Conservation (phyloP, 2,797 vertebrate species). For the Danio jaintianensis region DNA sequence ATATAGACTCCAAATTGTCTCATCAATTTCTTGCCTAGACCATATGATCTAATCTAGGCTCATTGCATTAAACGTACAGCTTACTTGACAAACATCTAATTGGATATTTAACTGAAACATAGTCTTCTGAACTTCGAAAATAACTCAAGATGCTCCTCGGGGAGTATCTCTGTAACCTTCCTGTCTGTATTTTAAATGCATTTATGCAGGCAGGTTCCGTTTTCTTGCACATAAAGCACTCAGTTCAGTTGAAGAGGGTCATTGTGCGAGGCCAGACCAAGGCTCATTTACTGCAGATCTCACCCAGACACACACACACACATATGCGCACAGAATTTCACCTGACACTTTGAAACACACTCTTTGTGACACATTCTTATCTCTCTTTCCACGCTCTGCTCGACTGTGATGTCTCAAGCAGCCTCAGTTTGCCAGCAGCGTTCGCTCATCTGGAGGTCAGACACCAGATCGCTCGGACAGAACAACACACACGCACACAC, state of each 20-base stretch:
- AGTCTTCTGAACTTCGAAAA: neutral
- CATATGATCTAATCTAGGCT: neutral
- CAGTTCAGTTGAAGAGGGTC: neutral
- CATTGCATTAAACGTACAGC: neutral
- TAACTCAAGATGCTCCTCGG: neutral
- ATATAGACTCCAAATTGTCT: neutral
- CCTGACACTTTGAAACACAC: constrained; percentile 11
- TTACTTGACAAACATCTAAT: neutral
- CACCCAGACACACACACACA: constrained; percentile 26
- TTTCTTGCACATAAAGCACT: constrained; percentile 12
- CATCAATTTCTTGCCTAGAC: neutral
- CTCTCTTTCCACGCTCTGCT: constrained; percentile 5
- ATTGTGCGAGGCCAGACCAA: constrained; percentile 2
- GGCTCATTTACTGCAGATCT: constrained; percentile 41
- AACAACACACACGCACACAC: constrained; percentile 44
- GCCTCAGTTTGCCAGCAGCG: constrained; percentile 29
- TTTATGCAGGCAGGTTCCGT: constrained; percentile 37
- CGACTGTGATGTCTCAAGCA: constrained; percentile 50
- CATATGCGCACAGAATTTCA: constrained; percentile 23
- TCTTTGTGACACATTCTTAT: constrained; percentile 20
- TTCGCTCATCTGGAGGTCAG: constrained; percentile 58
- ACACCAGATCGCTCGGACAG: constrained; percentile 40
- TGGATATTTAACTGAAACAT: neutral
- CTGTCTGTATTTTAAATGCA: constrained; percentile 13
- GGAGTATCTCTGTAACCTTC: neutral